Conservation (phyloP, 2,113 vertebrate genomes). For the Nesoenas mayeri region DNA sequence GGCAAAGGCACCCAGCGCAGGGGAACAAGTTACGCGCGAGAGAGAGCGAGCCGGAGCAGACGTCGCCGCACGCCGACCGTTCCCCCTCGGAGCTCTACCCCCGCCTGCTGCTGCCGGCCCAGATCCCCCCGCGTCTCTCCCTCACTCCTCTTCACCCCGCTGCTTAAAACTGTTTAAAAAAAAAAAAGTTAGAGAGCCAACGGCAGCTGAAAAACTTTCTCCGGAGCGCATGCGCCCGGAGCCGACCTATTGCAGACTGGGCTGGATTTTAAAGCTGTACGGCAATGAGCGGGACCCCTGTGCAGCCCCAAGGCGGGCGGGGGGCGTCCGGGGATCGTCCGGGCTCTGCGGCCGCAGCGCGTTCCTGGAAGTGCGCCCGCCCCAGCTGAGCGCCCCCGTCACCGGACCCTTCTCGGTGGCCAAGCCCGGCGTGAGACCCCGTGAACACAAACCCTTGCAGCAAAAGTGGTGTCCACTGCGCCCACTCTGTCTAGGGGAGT, state of each 20-base stretch:
- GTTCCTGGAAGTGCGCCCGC: no score
- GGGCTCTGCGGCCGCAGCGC: accelerated
- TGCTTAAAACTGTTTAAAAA: background rate
- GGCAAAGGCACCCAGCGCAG: no score
- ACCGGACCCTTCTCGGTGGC: accelerated
- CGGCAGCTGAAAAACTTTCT: constrained; percentile 68
- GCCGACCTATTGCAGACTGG: constrained; percentile 73
- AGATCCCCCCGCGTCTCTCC: background rate
- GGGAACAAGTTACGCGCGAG: no score
- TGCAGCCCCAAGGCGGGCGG: background rate
- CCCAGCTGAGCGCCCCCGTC: accelerated
- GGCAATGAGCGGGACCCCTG: constrained; percentile 16
- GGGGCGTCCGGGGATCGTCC: accelerated
- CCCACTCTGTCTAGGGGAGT: no score
- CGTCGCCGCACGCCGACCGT: no score
- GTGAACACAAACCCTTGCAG: background rate
- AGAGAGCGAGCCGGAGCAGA: no score
- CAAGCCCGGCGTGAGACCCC: background rate
- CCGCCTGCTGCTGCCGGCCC: no score
- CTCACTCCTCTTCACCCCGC: constrained; percentile 37
- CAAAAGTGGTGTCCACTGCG: background rate
- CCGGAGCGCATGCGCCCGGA: constrained; percentile 85
- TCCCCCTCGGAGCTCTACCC: no score
- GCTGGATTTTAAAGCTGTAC: constrained; percentile 77
- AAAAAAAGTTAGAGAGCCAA: constrained; percentile 7